phyloP scores from a whole-genome alignment of 2,113 vertebrate species.

The Centropristis striata region DNA sequence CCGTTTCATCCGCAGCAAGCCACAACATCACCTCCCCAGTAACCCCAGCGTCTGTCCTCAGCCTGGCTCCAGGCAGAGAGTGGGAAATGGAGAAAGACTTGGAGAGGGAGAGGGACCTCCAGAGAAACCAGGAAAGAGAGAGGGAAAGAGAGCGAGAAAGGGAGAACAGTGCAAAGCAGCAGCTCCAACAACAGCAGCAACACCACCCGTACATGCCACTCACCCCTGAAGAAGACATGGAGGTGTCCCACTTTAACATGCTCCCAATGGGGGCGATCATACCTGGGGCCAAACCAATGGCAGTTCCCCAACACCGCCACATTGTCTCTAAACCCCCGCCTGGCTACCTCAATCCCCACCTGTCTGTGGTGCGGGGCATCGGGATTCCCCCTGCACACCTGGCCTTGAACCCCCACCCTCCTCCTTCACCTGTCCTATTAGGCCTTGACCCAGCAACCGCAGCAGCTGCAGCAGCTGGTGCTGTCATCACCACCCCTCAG shows the following conservation, averaged over 20 bases:
- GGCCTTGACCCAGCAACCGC: slow-evolving; percentile 78
- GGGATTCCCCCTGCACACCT: slow-evolving; percentile 80
- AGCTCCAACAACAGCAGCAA: slow-evolving; percentile 71
- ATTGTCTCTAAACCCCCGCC: slow-evolving; percentile 85
- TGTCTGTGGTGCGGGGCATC: slow-evolving; percentile 83
- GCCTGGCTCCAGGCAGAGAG: slow-evolving; percentile 69
- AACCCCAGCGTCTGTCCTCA: slow-evolving; percentile 74
- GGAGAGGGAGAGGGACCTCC: slow-evolving; percentile 70
- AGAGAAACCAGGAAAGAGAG: slow-evolving; percentile 76
- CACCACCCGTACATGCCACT: slow-evolving; percentile 81
- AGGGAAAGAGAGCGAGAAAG: slow-evolving; percentile 68
- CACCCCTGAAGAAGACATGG: slow-evolving; percentile 87
- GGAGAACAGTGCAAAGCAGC: slow-evolving; percentile 67
- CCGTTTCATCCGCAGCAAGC: slow-evolving; percentile 75
- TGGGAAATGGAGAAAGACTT: slow-evolving; percentile 79
- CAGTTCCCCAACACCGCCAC: slow-evolving; percentile 81
- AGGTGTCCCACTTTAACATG: slow-evolving; percentile 86
- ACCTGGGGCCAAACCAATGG: slow-evolving; percentile 76
- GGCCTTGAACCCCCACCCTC: slow-evolving; percentile 75
- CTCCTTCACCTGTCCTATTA: slow-evolving; percentile 79
- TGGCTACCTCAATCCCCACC: slow-evolving; percentile 84
- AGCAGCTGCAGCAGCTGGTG: slow-evolving; percentile 55
- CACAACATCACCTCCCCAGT: slow-evolving; percentile 77
- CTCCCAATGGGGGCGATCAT: slow-evolving; percentile 77
- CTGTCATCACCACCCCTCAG: slow-evolving; percentile 79